phyloP scores from a whole-genome alignment of 2,797 vertebrate species.

The Labeo calbasu region DNA sequence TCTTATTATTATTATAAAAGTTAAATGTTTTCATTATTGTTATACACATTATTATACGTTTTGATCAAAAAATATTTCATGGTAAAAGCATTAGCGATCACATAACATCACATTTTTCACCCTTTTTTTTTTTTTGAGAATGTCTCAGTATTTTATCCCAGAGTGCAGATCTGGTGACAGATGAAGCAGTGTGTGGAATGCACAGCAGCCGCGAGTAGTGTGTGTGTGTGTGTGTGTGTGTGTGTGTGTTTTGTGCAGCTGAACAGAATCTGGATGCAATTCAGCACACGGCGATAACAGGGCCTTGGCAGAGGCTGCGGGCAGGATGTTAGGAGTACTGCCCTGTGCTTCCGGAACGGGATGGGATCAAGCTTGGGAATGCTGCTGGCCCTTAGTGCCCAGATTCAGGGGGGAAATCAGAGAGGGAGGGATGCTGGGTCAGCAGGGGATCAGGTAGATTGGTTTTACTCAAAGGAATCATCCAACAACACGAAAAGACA shows the following conservation, averaged over 20 bases:
- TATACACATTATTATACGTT: neutral
- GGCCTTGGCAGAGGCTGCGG: conserved; percentile 67
- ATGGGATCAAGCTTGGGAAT: conserved; percentile 15
- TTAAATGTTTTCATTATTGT: neutral
- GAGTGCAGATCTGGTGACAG: conserved; percentile 2
- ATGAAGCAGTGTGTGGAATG: conserved; percentile 21
- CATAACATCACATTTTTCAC: neutral
- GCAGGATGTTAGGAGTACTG: conserved; percentile 48
- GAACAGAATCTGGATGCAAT: conserved; percentile 74
- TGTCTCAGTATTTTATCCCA: neutral
- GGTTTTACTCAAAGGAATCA: neutral
- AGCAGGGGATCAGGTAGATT: conserved; percentile 6
- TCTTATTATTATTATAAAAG: neutral
- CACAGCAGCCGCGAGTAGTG: neutral
- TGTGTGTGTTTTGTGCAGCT: conserved; percentile 16
- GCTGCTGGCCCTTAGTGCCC: neutral
- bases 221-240: conserved; percentile 5
- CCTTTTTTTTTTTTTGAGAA: no score
- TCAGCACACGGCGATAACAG: conserved; percentile 74
- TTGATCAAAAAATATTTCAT: neutral
- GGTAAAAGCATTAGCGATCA: neutral
- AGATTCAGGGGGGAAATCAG: conserved; percentile 22
- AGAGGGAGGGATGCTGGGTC: conserved; percentile 1
- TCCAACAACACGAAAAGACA: neutral
- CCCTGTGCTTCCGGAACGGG: conserved; percentile 35